Evolutionary conservation across 2,888 invertebrate genomes (phyloP), one percentile per base, ranked within the genome.

Genomic region (Exocentrus adspersus): DNA sequence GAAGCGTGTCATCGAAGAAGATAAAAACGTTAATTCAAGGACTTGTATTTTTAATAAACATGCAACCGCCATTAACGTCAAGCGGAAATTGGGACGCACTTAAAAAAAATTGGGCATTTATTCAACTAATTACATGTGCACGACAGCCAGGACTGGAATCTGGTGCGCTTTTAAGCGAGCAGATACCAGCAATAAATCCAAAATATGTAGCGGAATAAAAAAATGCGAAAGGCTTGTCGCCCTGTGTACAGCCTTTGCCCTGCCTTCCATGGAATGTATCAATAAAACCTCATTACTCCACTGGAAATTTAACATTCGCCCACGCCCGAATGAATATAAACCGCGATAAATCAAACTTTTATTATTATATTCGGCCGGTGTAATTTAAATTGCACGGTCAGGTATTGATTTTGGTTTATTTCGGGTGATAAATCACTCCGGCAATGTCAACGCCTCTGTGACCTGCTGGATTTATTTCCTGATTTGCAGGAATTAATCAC

Each of bases 71-170:
- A 53, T 53, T 53, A 53, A 53, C 52, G 37, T 12, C 41, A 53
- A 37, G 32, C 37, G 52, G 52, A 53, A 53, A 53, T 53, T 32
- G 37, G 52, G 52, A 53, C 52, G 41, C 51, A 19, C 52, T 53
- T 53, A 53, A 53, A 53, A 51, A 53, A 53, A 53, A 21, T n/a
- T 53, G 32, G 32, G 51, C 52, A 53, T 53, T 53, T 53, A 53
- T 53, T 53, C 37, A 53, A 53, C 52, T 53, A 53, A 53, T 53
- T 53, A 37, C 41, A 19, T 17, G 17, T 21, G 14, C 37, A 20
- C 37, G 37, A 41, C 41, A 17, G 20, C 20, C 5, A 7, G 37
- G 20, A 37, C 41, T 53, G 32, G 37, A 51, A 53, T 28, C 17
- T 51, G 16, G 17, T 50, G 50, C n/a, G n/a, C 24, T 17, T 32